phyloP scores from a whole-genome alignment of 2,113 vertebrate genomes.

The Puffinus mauretanicus region DNA sequence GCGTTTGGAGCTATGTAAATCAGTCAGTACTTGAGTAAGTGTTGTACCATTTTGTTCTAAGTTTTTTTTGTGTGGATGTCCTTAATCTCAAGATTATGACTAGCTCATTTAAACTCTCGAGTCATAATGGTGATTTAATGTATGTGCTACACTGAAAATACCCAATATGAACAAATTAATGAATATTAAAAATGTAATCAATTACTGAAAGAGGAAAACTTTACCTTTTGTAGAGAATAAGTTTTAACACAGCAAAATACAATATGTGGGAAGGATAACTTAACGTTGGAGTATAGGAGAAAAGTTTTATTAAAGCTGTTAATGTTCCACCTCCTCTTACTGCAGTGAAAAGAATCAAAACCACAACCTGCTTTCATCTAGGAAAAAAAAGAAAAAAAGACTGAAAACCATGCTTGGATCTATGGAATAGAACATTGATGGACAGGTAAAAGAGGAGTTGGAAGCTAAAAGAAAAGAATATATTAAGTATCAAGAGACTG shows the following conservation, averaged over 20 bases:
- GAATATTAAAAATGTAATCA: constrained; percentile 10
- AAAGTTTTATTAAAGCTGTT: constrained; percentile 69
- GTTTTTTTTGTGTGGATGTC: not conserved
- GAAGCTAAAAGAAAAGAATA: constrained; percentile 58
- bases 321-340: constrained; percentile 32
- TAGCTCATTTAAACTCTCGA: not conserved
- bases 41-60: not conserved
- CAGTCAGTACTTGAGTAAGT: not conserved
- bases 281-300: not conserved
- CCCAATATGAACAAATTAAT: not conserved
- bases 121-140: not conserved
- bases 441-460: constrained; percentile 62
- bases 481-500: constrained; percentile 44
- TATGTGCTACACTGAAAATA: not conserved
- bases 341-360: constrained; percentile 62
- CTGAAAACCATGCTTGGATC: constrained; percentile 51
- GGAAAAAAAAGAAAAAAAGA: constrained; percentile 18
- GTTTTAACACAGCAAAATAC: constrained; percentile 26
- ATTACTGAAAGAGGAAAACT: not conserved
- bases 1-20: not conserved
- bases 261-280: constrained; percentile 20
- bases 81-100: not conserved
- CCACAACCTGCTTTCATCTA: constrained; percentile 53
- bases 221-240: not conserved
- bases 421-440: constrained; percentile 58